Conservation (phyloP, 2,797 vertebrate genomes). For the Acipenser oxyrinchus region DNA sequence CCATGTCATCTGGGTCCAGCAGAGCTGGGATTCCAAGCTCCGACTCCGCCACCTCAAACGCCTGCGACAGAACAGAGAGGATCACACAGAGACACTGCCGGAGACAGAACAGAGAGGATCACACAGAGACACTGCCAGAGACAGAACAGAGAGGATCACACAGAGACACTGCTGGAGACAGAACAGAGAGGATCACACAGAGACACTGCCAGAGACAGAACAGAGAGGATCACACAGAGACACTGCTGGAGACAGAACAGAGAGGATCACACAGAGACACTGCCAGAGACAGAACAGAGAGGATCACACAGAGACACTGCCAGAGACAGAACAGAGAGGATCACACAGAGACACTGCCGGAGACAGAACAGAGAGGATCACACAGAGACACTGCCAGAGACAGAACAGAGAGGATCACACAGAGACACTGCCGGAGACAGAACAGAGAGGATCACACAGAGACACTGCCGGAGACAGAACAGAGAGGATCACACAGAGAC, state of each 20-base stretch:
- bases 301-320: conserved; percentile 7
- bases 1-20: conserved; percentile 92
- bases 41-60: conserved; percentile 82
- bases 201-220: conserved; percentile 31
- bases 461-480: too few relatives aligned
- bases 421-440: neutral
- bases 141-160: neutral
- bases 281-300: conserved; percentile 36
- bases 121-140: neutral
- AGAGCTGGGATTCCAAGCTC: conserved; percentile 91
- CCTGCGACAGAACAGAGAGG: conserved; percentile 35
- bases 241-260: too few relatives aligned
- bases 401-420: neutral
- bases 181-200: too few relatives aligned
- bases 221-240: conserved; percentile 13
- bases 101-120: neutral
- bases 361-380: neutral
- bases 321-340: conserved; percentile 8
- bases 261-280: conserved; percentile 8
- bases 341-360: too few relatives aligned
- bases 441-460: too few relatives aligned
- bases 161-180: neutral
- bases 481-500: too few relatives aligned
- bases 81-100: neutral
- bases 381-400: neutral